These are phyloP conservation scores for Troilus luridus DNA, from an alignment of 2,888 invertebrate species.

Conservation along the genomic window DNA sequence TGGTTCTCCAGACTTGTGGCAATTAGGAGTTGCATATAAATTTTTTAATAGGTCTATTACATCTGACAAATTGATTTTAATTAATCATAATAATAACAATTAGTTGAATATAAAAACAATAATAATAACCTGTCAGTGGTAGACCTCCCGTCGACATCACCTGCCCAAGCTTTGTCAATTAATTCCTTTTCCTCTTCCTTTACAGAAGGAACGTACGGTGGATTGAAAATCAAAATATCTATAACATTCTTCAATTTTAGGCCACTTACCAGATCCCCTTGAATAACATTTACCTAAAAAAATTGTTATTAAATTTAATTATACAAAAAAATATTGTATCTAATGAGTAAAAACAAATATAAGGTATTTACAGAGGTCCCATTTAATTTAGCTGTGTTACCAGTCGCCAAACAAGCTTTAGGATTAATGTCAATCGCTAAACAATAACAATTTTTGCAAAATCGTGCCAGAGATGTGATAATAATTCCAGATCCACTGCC, in stretches of 20 bases:
- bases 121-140: slow-evolving; percentile 57
- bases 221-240: slow-evolving; percentile 95
- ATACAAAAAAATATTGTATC: background rate
- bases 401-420: slow-evolving; percentile 82
- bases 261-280: slow-evolving; percentile 76
- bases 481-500: slow-evolving; percentile 95
- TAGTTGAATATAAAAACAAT: background rate
- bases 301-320: slow-evolving; percentile 65
- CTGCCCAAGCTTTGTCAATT: slow-evolving; percentile 83
- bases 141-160: slow-evolving; percentile 69
- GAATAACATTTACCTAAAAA: slow-evolving; percentile 74
- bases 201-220: slow-evolving; percentile 96
- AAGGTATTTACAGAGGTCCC: slow-evolving; percentile 70
- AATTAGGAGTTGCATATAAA: too few relatives aligned
- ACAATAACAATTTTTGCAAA: slow-evolving; percentile 73
- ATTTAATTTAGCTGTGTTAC: slow-evolving; percentile 80
- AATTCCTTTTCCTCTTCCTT: slow-evolving; percentile 76
- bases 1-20: too few relatives aligned
- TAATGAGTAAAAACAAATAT: background rate
- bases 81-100: too few relatives aligned
- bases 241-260: slow-evolving; percentile 74
- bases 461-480: slow-evolving; percentile 84
- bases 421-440: slow-evolving; percentile 88
- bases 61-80: too few relatives aligned
- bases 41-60: too few relatives aligned